Percentiles rank a stretch among this genome's conserved stretches.
phyloP scores from a whole-genome alignment of 2,797 vertebrate genomes.

The Eulemur albifrons region DNA sequence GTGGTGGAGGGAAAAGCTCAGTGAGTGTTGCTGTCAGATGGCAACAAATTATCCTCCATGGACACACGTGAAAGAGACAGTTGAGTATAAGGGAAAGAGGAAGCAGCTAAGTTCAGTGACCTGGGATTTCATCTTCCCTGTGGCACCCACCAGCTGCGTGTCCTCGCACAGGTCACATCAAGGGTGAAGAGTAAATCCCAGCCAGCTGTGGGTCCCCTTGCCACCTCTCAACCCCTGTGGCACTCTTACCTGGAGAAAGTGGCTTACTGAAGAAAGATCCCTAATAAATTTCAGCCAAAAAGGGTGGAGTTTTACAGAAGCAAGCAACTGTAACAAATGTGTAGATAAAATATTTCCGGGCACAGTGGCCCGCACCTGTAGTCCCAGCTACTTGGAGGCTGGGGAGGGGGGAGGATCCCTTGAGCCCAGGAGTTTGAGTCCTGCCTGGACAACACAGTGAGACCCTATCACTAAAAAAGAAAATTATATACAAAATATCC shows the following conservation, averaged over 20 bases:
- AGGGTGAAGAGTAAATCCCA: rapidly evolving
- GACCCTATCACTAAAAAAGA: no score
- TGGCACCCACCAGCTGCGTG: not conserved
- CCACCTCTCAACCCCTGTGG: not conserved
- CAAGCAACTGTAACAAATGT: not conserved
- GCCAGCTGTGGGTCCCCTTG: no score
- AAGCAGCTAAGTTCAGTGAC: rapidly evolving
- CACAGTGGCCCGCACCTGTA: no score
- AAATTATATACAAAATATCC: no score
- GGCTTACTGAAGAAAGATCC: not conserved
- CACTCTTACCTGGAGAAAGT: not conserved
- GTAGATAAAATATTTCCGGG: not conserved
- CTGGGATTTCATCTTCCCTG: not conserved
- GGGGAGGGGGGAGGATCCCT: no score
- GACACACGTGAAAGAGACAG: rapidly evolving
- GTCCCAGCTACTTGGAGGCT: no score
- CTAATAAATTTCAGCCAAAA: not conserved
- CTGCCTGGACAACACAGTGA: no score
- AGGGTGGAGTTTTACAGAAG: not conserved
- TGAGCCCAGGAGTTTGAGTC: no score
- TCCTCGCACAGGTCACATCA: not conserved
- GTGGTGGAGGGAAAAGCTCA: not conserved
- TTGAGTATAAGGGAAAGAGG: not conserved
- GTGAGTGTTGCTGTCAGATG: not conserved
- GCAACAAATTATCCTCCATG: not conserved